Evolutionary conservation across 2,797 vertebrate species (phyloP).

Genomic region (Characodon lateralis): DNA sequence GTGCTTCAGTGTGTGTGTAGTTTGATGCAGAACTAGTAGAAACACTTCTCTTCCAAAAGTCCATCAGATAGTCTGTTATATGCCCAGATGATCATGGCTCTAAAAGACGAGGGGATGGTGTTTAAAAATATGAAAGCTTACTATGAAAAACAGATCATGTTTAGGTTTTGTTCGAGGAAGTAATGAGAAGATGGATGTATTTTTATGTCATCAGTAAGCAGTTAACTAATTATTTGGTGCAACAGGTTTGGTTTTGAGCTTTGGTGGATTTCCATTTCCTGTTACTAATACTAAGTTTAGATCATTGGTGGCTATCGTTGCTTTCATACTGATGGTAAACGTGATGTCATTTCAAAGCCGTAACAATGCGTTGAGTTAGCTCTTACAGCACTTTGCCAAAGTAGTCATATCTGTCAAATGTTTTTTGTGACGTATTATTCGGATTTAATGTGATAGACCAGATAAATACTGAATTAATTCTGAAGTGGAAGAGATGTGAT

Average conservation of each 20-base stretch:
- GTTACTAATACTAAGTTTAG: background rate
- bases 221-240: background rate
- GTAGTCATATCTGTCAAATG: background rate
- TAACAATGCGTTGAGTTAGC: background rate
- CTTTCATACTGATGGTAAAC: background rate
- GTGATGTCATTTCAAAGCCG: background rate
- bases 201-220: background rate
- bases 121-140: background rate
- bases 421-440: background rate
- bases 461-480: no score
- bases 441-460: background rate
- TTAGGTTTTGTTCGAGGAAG: background rate
- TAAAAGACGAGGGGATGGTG: background rate
- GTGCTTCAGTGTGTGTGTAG: background rate
- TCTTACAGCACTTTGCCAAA: background rate
- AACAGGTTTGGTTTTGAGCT: background rate
- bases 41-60: no score
- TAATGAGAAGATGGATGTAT: background rate
- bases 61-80: no score
- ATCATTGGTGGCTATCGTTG: background rate
- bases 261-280: background rate
- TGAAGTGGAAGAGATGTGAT: no score
- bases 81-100: no score
- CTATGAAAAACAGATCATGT: background rate
- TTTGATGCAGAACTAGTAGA: no score